These are phyloP conservation scores for Siniperca chuatsi DNA, from an alignment of 2,113 vertebrate genomes.

Conservation along the genomic window DNA sequence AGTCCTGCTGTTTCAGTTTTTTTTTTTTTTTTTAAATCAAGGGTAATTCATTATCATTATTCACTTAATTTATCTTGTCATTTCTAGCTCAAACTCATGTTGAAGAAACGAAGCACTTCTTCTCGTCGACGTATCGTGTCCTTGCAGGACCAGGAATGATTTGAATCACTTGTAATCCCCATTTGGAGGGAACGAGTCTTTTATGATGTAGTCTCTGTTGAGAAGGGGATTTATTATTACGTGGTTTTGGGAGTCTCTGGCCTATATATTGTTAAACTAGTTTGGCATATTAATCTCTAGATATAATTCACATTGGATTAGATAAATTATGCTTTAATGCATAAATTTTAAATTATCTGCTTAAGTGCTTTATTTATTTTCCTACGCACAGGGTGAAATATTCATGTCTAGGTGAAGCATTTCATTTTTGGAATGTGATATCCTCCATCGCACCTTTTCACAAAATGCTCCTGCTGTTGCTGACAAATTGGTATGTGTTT, in stretches of 20 bases:
- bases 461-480: not conserved
- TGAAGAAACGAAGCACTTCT: conserved; percentile 88
- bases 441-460: not conserved
- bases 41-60: not conserved
- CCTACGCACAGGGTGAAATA: not conserved
- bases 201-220: conserved; percentile 57
- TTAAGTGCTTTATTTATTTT: conserved; percentile 37
- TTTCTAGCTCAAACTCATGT: conserved; percentile 88
- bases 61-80: not conserved
- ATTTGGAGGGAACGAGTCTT: conserved; percentile 66
- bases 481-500: not conserved
- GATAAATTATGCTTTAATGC: conserved; percentile 31
- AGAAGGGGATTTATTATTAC: conserved; percentile 61
- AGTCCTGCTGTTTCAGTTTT: not conserved
- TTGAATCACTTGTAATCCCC: conserved; percentile 82
- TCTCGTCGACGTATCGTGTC: conserved; percentile 84
- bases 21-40: too few relatives aligned
- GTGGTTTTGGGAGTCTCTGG: conserved; percentile 57
- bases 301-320: conserved; percentile 59
- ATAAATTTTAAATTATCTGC: conserved; percentile 10
- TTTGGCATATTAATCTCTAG: conserved; percentile 5
- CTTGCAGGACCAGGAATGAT: conserved; percentile 86
- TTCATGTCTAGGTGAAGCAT: conserved; percentile 6
- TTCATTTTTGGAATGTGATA: conserved; percentile 13
- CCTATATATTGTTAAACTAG: conserved; percentile 28